Evolutionary conservation across 2,113 vertebrate genomes (phyloP).

Genomic region (Phoxinus phoxinus): DNA sequence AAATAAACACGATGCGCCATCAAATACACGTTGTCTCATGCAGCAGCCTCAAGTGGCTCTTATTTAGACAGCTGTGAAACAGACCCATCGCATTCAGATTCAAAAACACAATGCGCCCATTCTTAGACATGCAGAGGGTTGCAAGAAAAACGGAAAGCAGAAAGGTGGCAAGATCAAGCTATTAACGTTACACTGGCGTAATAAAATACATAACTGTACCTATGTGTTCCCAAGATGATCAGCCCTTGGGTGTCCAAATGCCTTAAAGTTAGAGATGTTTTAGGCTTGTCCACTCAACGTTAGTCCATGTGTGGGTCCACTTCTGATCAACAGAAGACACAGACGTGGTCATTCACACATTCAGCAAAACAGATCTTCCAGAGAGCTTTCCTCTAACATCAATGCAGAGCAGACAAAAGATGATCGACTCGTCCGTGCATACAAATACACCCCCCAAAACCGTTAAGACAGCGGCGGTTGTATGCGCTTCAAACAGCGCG

Average conservation of each 20-base stretch:
- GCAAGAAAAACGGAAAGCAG: too few species aligned
- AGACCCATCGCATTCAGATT: slow-evolving; percentile 31
- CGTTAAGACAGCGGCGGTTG: neutral
- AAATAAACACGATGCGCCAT: neutral
- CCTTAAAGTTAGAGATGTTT: slow-evolving; percentile 10
- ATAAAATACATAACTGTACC: slow-evolving; percentile 29
- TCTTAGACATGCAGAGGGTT: slow-evolving; percentile 5
- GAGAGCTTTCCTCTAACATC: slow-evolving; percentile 19
- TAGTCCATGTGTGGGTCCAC: slow-evolving; percentile 39
- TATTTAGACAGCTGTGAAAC: slow-evolving; percentile 51
- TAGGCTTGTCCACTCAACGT: neutral
- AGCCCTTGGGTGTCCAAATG: slow-evolving; percentile 31
- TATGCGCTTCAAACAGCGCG: neutral
- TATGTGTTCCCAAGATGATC: slow-evolving; percentile 7
- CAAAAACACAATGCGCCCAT: slow-evolving; percentile 46
- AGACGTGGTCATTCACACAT: neutral
- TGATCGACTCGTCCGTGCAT: slow-evolving; percentile 1
- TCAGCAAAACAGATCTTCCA: neutral
- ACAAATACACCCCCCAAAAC: neutral
- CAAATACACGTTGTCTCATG: neutral
- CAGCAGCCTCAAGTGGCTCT: slow-evolving; percentile 37
- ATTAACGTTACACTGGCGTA: neutral
- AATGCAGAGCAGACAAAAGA: slow-evolving; percentile 43
- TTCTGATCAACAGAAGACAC: neutral
- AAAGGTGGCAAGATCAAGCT: too few species aligned